Evolutionary conservation across 2,888 invertebrate species (phyloP).

Genomic region (Drosophila algonquin): DNA sequence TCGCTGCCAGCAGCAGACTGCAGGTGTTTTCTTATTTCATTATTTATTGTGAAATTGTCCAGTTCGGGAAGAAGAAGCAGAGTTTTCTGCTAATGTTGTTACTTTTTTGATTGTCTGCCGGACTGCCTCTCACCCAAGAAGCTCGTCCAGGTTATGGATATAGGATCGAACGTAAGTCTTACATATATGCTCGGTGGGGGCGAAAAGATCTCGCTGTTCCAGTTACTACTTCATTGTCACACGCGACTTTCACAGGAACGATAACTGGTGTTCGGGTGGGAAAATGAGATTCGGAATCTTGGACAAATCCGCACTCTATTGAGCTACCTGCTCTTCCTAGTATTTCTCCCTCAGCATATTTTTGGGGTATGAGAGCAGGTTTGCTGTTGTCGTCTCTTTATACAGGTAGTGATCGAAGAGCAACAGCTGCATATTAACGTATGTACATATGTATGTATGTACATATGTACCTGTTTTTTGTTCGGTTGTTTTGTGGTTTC

Average conservation of each 20-base stretch:
- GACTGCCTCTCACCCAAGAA: neutral
- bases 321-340: neutral
- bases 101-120: neutral
- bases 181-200: neutral
- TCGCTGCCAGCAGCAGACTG: neutral
- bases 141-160: neutral
- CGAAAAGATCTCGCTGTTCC: neutral
- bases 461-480: neutral
- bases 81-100: neutral
- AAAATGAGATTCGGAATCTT: neutral
- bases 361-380: neutral
- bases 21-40: constrained; percentile 30
- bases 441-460: neutral
- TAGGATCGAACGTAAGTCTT: neutral
- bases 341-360: neutral
- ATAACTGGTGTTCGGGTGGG: neutral
- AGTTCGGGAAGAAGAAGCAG: neutral
- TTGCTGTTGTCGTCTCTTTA: neutral
- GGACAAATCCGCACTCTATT: neutral
- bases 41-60: neutral
- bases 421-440: neutral
- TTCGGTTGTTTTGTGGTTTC: neutral
- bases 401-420: neutral
- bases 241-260: neutral
- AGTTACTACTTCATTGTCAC: neutral